phyloP scores from a whole-genome alignment of 2,113 vertebrate species.

The Bubo bubo region DNA sequence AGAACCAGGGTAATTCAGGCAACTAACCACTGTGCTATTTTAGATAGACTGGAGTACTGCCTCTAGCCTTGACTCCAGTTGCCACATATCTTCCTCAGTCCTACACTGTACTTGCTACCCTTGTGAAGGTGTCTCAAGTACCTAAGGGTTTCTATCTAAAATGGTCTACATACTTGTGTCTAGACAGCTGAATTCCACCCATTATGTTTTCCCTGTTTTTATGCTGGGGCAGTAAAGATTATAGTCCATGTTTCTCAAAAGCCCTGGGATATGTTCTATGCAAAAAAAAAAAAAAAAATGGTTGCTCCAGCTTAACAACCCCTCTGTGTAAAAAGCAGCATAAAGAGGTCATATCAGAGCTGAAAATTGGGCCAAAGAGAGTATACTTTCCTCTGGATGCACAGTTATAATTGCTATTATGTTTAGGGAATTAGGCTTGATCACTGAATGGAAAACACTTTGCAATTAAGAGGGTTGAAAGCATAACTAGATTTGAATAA shows the following conservation, averaged over 20 bases:
- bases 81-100: background rate
- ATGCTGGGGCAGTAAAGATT: background rate
- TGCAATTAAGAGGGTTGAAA: conserved; percentile 55
- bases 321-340: background rate
- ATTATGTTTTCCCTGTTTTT: background rate
- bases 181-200: background rate
- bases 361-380: conserved; percentile 53
- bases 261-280: background rate
- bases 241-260: rapidly evolving
- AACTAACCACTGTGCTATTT: background rate
- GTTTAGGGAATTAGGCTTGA: conserved; percentile 53
- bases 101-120: background rate
- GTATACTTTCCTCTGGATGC: conserved; percentile 49
- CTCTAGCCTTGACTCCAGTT: background rate
- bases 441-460: conserved; percentile 47
- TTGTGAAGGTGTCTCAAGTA: background rate
- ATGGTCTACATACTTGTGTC: background rate
- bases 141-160: background rate
- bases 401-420: conserved; percentile 63
- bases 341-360: conserved; percentile 17
- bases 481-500: conserved; percentile 49
- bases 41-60: background rate
- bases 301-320: background rate
- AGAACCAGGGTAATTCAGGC: background rate
- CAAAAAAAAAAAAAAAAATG: background rate